Percentiles rank a stretch among this genome's conserved stretches.
These are phyloP conservation scores for Lophotriccus pileatus DNA, from an alignment of 2,797 vertebrate species.

Conservation along the genomic window DNA sequence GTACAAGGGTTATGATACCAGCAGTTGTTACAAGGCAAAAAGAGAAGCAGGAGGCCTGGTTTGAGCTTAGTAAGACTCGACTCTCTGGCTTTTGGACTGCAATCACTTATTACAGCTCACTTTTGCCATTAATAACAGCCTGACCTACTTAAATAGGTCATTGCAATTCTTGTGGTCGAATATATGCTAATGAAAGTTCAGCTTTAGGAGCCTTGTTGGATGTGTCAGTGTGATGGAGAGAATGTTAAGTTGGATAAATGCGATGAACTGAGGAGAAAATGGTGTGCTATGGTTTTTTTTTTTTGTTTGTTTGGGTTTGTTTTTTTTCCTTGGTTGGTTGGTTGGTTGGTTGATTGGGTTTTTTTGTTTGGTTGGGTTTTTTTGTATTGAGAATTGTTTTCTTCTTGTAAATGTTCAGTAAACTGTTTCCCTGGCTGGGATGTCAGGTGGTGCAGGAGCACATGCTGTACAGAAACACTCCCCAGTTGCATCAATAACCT, in stretches of 20 bases:
- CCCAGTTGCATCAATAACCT: background rate
- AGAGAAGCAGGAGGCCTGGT: background rate
- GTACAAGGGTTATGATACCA: background rate
- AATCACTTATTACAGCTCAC: background rate
- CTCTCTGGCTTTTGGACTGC: background rate
- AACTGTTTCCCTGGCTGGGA: fast-evolving
- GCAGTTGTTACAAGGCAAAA: background rate
- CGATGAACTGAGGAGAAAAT: background rate
- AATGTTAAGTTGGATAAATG: background rate
- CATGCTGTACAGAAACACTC: background rate
- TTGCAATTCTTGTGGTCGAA: fast-evolving
- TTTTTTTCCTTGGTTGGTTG: too few relatives aligned
- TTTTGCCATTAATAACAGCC: background rate
- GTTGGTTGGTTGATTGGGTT: background rate
- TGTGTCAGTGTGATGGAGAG: background rate
- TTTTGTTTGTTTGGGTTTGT: background rate
- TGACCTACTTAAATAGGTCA: background rate
- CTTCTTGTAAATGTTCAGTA: background rate
- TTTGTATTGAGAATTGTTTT: background rate
- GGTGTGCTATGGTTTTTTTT: background rate
- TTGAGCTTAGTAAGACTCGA: background rate
- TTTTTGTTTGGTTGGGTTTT: background rate
- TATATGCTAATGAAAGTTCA: background rate
- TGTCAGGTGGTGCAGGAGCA: background rate
- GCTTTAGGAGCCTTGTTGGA: background rate